Evolutionary conservation across 2,113 vertebrate genomes (phyloP), one percentile per base, ranked within the genome.

Genomic region (Eclectus roratus): DNA sequence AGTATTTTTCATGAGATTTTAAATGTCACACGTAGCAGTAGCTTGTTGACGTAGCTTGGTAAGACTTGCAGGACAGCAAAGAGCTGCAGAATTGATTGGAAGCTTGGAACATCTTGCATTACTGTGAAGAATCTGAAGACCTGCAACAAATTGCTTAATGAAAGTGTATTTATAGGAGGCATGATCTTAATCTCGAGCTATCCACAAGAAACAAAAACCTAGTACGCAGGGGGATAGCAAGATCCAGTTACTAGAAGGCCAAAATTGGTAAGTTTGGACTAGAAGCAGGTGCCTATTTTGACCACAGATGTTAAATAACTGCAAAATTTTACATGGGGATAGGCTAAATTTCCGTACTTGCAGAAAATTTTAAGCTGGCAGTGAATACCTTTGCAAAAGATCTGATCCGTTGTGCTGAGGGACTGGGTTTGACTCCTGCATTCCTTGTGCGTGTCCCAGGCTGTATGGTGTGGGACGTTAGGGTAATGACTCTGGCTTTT

Each of bases 21-120:
- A 52, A 69, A 60, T 3, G 19, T 35, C 3, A 0, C 3, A 2
- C 7, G 1, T 1, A 39, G 56, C 60, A 43, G 9, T 3, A 1
- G 5, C 43, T 64, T 60, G 27, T 18, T 85, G 56, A 18, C 10
- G 2, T 35, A 35, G 17, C 19, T 78, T 66, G 29, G 33, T 46
- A 50, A 63, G 18, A 5, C 12, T 52, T 41, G 23, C 35, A 61
- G 47, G 47, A 35, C 29, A 87, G 52, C 27, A 25, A 58, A 76
- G 58, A 80, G 33, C 14, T 33, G 6, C 37, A 25, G 37, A 74
- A 69, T 10, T 80, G 31, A 5, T 33, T 72, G 58, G 71, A 90
- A 88, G 4, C 28, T 53, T 85, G 33, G 71, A 78, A 83, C 13
- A 61, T 14, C 60, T 88, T 68, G 52, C 13, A 11, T 29, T 77